phyloP scores from a whole-genome alignment of 2,888 invertebrate genomes.

The Caenorhabditis japonica region DNA sequence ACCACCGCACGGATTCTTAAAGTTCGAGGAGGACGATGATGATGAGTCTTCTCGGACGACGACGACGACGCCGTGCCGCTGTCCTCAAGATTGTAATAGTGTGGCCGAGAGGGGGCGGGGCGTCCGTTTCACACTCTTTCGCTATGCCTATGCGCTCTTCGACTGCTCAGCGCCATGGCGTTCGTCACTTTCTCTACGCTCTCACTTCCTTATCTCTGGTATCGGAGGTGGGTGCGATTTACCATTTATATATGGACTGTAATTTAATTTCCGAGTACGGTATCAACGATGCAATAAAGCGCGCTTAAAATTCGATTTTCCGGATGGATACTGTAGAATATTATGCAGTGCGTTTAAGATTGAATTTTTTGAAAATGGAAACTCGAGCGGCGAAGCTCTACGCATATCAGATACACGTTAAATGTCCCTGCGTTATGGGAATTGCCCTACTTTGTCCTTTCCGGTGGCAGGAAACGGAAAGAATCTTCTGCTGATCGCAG shows the following conservation, averaged over 20 bases:
- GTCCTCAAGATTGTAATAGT: constrained; percentile 66
- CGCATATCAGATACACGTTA: too few species aligned
- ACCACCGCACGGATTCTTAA: constrained; percentile 8
- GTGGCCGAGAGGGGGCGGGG: constrained; percentile 59
- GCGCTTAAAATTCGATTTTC: background rate
- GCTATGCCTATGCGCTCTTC: constrained; percentile 51
- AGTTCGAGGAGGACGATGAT: constrained; percentile 7
- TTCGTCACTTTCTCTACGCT: constrained; percentile 36
- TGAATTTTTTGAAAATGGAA: too few species aligned
- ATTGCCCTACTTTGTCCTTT: too few species aligned
- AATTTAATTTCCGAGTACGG: constrained; percentile 15
- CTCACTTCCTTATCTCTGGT: constrained; percentile 45
- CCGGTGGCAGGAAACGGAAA: too few species aligned
- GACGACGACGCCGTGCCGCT: constrained; percentile 42
- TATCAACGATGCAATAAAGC: background rate
- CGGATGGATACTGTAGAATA: too few species aligned
- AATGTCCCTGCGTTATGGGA: too few species aligned
- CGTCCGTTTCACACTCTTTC: constrained; percentile 56
- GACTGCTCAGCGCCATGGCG: constrained; percentile 50
- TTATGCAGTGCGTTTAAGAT: too few species aligned
- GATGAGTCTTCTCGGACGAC: constrained; percentile 22
- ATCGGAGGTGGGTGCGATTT: constrained; percentile 31
- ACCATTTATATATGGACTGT: constrained; percentile 24
- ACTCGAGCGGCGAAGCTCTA: too few species aligned
- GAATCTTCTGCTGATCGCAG: too few species aligned